Evolutionary conservation across 1,140 invertebrate species (phyloP), one percentile per base, ranked within the genome.

Genomic region (Polypedilum pembai): DNA sequence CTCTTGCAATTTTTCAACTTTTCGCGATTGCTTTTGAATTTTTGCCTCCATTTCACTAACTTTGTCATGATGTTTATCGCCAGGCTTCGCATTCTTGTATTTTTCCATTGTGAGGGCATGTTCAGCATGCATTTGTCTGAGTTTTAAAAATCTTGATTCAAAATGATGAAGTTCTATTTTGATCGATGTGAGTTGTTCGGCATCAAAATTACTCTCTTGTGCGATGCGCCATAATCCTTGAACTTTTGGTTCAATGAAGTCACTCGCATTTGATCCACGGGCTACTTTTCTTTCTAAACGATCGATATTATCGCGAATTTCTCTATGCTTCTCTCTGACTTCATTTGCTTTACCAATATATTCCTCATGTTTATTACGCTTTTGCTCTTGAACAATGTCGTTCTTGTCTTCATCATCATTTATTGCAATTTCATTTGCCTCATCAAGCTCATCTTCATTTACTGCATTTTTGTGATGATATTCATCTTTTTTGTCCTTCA

Each of bases 211-310:
- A 33, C 88, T 87, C 76, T 90, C 86, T 12, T 90, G 79, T 1
- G 94, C 95, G 69, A 93, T 83, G 77, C 87, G 88, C 94, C 94
- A 98, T 40, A 98, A 83, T 5, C 89, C 89, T 82, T 94, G 90
- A 2, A 96, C 94, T 84, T 94, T 93, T 0, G 91, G 91, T 79
- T 97, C 94, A 18, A 93, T 86, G 81, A 98, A 97, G 77, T 95
- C 93, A 80, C 88, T 89, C 76, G 90, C 91, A 75, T 89, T 87
- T 0, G 91, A 91, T 18, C 85, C 86, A 79, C 78, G 74, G 10
- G 89, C 86, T 17, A 92, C 86, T 66, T 92, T 80, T 73, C 89
- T 85, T 77, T 93, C 88, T 40, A 97, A 83, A 73, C 87, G 87
- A 79, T 95, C 91, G 80, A 91, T 95, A 74, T 90, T 90, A 79